Evolutionary conservation across 2,113 vertebrate genomes (phyloP).

Genomic region (Mastomys coucha): DNA sequence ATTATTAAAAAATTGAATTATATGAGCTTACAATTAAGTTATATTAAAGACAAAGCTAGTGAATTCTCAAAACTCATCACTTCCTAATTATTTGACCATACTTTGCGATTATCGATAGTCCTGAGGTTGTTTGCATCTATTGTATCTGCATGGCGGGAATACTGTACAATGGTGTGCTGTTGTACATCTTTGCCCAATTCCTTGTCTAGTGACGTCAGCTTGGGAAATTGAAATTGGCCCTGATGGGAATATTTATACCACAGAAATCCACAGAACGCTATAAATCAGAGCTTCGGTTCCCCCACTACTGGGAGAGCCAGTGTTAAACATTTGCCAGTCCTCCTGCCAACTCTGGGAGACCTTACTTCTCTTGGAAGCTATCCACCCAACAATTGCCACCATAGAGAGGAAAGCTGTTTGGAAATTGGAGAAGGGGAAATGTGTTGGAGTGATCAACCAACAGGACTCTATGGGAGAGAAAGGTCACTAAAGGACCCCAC

Average conservation of each 20-base stretch:
- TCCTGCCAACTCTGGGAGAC: neutral
- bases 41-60: constrained; percentile 43
- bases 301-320: neutral
- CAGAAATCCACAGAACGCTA: constrained; percentile 15
- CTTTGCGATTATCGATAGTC: neutral
- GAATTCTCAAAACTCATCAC: constrained; percentile 11
- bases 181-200: neutral
- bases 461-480: neutral
- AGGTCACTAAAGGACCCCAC: neutral
- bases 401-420: neutral
- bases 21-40: constrained; percentile 38
- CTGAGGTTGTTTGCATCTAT: neutral
- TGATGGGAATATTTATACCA: neutral
- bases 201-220: neutral
- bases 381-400: neutral
- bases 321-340: constrained; percentile 18
- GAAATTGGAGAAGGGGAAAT: neutral
- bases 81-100: constrained; percentile 32
- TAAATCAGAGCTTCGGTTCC: constrained; percentile 30
- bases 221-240: constrained; percentile 31
- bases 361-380: constrained; percentile 26
- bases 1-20: constrained; percentile 64
- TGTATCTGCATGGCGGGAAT: neutral
- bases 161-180: neutral
- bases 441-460: neutral